A percentile compares a stretch with the other conserved stretches of the same genome.
These are phyloP conservation scores for Perca flavescens DNA, from an alignment of 2,113 vertebrate genomes.

Conservation along the genomic window DNA sequence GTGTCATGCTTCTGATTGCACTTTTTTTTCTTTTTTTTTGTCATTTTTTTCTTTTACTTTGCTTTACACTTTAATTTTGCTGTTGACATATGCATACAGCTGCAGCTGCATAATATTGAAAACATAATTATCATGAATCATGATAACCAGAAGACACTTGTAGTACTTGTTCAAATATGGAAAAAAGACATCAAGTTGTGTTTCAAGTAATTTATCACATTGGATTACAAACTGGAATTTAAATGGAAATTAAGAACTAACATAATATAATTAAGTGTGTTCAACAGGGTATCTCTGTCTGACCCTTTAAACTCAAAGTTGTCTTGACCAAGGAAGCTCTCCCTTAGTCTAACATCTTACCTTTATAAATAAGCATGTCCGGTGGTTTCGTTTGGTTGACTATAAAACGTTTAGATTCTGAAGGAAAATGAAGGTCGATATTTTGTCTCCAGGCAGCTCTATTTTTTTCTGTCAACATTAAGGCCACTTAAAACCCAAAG, in stretches of 20 bases:
- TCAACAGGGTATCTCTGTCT: not conserved
- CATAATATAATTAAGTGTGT: not conserved
- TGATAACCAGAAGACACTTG: conserved; percentile 6
- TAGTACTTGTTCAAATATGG: not conserved
- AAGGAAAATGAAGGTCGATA: conserved; percentile 23
- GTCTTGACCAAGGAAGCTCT: not conserved
- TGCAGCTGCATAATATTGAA: not conserved
- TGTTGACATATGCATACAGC: conserved; percentile 22
- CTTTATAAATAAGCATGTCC: conserved; percentile 1
- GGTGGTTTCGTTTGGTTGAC: conserved; percentile 9
- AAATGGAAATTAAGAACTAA: no score
- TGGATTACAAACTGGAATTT: not conserved
- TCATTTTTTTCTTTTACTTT: conserved; percentile 30
- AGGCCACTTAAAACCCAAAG: conserved; percentile 39
- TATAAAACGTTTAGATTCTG: conserved; percentile 17
- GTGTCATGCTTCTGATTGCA: conserved; percentile 20
- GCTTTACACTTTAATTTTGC: conserved; percentile 57
- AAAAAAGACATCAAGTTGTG: not conserved
- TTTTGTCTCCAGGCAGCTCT: conserved; percentile 39
- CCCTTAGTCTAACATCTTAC: not conserved
- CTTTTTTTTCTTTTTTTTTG: conserved; percentile 11
- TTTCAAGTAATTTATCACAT: not conserved
- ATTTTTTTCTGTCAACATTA: conserved; percentile 21
- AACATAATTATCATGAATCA: not conserved
- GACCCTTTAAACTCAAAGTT: not conserved